Base-by-base conservation (phyloP, 2,113 vertebrate species). In the Nannospalax galili region DNA sequence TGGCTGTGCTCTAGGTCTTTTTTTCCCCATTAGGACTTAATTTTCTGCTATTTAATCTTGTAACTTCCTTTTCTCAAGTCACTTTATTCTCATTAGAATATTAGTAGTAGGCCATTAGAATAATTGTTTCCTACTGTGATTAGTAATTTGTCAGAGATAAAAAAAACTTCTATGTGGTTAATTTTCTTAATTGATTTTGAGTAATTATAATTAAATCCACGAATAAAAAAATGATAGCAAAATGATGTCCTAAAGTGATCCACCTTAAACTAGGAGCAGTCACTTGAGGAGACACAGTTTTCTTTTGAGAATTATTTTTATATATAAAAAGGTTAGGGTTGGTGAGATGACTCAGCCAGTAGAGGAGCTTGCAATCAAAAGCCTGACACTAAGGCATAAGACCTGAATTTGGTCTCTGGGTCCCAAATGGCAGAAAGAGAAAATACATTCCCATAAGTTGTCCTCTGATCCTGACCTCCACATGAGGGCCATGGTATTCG, bases 181-280 rank as follows among this genome's bases (percentile, higher is more conserved):
- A 94, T 86, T 96, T 95, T 93, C 80, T 82, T 90, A 91, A 95
- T 95, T 93, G 24, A 30, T 92, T 94, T 91, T 95, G 35, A 91
- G 45, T 58, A 86, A 70, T 81, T 64, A 2, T 92, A 88, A 94
- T 96, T 95, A 96, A 91, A 87, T 96, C 56, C 77, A 16, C 67
- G 37, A 90, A 45, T 89, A n/a, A n/a, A 72, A 91, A 95, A 95
- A 91, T 69, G 79, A 97, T 92, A 84, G 62, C 74, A 56, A 88
- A 77, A 86, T 81, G 88, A 85, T 70, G n/a, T 20, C 69, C 28
- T 78, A 37, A 93, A 56, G 30, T 64, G 94, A 11, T 26, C 42
- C 32, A 89, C 20, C 32, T 45, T 87, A 84, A 94, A 45, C 40
- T 84, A 87, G 78, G 73, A 96, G 48, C 20, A 67, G 26, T 88